Evolutionary conservation across 23 tunicate species (phyloP).

Genomic region (Styela plicata): DNA sequence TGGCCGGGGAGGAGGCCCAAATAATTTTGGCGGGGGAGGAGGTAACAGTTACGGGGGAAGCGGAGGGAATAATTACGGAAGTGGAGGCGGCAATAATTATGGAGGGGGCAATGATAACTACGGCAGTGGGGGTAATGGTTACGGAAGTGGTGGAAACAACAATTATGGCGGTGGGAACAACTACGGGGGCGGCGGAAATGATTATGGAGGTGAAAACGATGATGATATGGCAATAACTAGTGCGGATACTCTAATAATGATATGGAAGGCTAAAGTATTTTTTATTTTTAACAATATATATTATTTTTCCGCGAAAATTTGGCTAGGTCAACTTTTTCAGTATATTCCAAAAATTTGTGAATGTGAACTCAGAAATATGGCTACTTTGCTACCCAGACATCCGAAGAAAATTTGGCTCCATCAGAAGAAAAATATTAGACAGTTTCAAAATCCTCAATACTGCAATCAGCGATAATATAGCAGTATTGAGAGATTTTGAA

Average conservation of each 20-base stretch:
- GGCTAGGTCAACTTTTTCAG: no score
- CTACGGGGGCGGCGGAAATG: conserved; percentile 30
- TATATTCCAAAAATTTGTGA: no score
- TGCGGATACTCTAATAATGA: conserved; percentile 12
- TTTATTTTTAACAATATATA: no score
- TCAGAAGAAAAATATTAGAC: no score
- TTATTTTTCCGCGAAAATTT: no score
- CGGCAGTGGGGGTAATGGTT: neutral
- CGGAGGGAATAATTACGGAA: neutral
- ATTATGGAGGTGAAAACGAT: no score
- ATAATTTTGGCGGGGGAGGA: neutral
- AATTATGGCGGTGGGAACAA: conserved; percentile 27
- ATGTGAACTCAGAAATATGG: no score
- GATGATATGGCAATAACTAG: neutral
- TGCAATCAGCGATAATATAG: no score
- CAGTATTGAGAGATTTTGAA: no score
- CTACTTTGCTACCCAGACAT: no score
- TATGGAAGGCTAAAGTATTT: neutral
- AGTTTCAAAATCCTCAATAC: no score
- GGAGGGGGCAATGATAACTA: conserved; percentile 18
- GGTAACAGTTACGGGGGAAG: neutral
- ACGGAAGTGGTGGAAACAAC: conserved; percentile 31
- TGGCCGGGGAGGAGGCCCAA: conserved; percentile 28
- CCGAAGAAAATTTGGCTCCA: no score
- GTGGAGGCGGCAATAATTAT: neutral